phyloP scores from a whole-genome alignment of 2,888 invertebrate genomes.

The Cephus pulcher region DNA sequence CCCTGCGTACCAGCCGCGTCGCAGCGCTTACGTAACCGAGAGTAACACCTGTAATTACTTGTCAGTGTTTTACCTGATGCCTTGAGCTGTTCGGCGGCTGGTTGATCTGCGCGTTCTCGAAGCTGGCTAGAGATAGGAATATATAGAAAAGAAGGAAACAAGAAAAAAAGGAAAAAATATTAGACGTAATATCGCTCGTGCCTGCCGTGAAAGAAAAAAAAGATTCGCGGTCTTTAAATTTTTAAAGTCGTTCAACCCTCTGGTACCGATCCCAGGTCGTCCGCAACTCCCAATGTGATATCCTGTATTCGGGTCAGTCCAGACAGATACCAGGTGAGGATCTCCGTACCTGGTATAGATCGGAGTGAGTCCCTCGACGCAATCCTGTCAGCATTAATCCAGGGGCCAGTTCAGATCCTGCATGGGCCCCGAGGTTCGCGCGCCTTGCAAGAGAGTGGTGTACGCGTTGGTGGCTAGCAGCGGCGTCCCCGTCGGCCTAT shows the following conservation, averaged over 20 bases:
- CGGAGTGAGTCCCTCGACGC: background rate
- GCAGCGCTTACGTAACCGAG: slow-evolving; percentile 58
- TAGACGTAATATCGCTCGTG: background rate
- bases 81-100: background rate
- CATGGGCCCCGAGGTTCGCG: slow-evolving; percentile 1
- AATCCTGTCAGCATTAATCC: background rate
- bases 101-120: slow-evolving; percentile 17
- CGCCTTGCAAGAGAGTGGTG: slow-evolving; percentile 8
- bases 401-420: background rate
- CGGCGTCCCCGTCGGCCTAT: slow-evolving; percentile 49
- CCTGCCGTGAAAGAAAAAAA: background rate
- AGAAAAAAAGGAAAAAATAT: slow-evolving; percentile 1
- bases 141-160: slow-evolving; percentile 1
- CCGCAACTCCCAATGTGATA: background rate
- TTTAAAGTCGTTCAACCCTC: background rate
- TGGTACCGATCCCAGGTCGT: background rate
- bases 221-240: slow-evolving; percentile 8
- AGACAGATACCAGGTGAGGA: background rate
- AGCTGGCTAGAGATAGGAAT: slow-evolving; percentile 13
- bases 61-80: slow-evolving; percentile 40
- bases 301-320: background rate
- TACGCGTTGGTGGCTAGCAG: slow-evolving; percentile 27
- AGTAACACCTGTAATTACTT: slow-evolving; percentile 49
- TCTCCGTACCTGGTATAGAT: background rate
- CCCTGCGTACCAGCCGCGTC: slow-evolving; percentile 65